phyloP scores from a whole-genome alignment of 2,797 vertebrate genomes.

The Stomatorhinus walkeri region DNA sequence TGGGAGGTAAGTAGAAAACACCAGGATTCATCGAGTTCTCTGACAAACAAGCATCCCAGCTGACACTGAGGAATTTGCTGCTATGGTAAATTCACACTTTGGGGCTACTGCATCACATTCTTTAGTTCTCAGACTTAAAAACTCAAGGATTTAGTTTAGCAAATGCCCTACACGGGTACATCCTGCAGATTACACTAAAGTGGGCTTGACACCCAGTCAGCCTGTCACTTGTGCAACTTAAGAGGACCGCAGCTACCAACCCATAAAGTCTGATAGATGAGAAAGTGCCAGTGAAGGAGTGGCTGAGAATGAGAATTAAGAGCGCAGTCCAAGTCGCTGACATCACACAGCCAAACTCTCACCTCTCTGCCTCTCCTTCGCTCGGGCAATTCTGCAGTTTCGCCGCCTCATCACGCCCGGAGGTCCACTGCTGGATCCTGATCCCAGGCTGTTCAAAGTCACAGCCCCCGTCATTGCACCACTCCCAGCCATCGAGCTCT shows the following conservation, averaged over 20 bases:
- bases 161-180: background rate
- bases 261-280: background rate
- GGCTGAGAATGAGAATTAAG: background rate
- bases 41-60: background rate
- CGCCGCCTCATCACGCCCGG: conserved; percentile 60
- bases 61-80: background rate
- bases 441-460: conserved; percentile 43
- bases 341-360: background rate
- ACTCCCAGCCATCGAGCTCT: conserved; percentile 59
- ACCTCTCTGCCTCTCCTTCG: conserved; percentile 79
- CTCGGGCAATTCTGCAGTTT: conserved; percentile 60
- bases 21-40: background rate
- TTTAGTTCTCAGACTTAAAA: background rate
- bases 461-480: conserved; percentile 57
- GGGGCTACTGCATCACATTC: background rate
- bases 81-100: background rate
- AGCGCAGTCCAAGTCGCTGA: background rate
- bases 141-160: background rate
- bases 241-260: background rate
- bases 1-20: background rate
- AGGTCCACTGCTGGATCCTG: conserved; percentile 44
- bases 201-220: background rate
- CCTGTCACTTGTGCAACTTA: background rate
- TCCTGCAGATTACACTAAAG: background rate
- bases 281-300: background rate